Conservation (phyloP, 2,888 invertebrate species). For the Notodonta dromedarius region DNA sequence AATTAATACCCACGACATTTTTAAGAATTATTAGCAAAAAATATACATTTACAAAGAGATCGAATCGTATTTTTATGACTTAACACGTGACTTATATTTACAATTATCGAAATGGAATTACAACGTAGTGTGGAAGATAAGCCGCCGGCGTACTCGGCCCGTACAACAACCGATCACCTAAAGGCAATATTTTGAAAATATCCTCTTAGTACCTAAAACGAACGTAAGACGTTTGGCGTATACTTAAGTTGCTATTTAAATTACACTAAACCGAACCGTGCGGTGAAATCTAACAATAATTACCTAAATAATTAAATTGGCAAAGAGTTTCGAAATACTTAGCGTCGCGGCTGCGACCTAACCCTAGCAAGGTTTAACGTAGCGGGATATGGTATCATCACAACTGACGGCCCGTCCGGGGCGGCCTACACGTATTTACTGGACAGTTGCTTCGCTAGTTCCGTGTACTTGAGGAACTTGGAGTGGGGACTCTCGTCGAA, state of each 20-base stretch:
- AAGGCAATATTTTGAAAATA: constrained; percentile 84
- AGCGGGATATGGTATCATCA: constrained; percentile 93
- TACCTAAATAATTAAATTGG: constrained; percentile 84
- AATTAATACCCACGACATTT: constrained; percentile 44
- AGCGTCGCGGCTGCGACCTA: constrained; percentile 80
- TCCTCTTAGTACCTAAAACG: constrained; percentile 76
- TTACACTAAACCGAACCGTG: constrained; percentile 82
- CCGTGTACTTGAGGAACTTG: constrained; percentile 99
- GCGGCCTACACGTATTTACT: constrained; percentile 95
- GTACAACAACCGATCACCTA: constrained; percentile 70
- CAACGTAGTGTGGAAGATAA: constrained; percentile 79
- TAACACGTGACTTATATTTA: constrained; percentile 80
- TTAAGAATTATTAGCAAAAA: constrained; percentile 75
- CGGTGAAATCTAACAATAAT: constrained; percentile 81
- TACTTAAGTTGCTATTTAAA: constrained; percentile 82
- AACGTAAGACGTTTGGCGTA: constrained; percentile 85
- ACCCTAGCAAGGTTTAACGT: constrained; percentile 81
- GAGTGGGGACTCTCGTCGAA: constrained; percentile 97
- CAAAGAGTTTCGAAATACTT: constrained; percentile 84
- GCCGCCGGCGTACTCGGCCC: constrained; percentile 52
- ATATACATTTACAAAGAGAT: constrained; percentile 84
- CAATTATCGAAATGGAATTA: constrained; percentile 83
- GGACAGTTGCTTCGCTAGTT: constrained; percentile 98
- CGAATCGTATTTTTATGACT: constrained; percentile 81
- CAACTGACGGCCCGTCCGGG: constrained; percentile 75